phyloP scores from a whole-genome alignment of 2,113 vertebrate species.

The Buteo buteo region DNA sequence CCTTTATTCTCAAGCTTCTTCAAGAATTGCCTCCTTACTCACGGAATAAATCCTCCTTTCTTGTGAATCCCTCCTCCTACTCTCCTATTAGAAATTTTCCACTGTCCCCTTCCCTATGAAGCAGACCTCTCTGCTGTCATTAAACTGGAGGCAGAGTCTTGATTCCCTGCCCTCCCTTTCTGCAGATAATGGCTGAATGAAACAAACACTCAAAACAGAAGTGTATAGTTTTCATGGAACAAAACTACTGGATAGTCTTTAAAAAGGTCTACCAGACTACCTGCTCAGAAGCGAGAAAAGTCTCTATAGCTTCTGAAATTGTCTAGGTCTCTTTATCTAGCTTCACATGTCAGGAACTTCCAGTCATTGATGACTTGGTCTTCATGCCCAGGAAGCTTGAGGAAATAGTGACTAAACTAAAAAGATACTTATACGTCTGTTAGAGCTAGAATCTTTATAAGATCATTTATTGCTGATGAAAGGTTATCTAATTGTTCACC shows the following conservation, averaged over 20 bases:
- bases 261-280: not conserved
- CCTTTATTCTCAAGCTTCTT: not conserved
- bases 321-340: not conserved
- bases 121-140: not conserved
- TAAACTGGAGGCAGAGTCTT: not conserved
- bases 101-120: accelerated
- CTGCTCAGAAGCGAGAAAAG: not conserved
- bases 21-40: not conserved
- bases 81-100: not conserved
- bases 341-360: not conserved
- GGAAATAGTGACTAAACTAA: not conserved
- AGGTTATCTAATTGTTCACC: not conserved
- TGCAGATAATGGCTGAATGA: not conserved
- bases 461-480: not conserved
- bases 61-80: not conserved
- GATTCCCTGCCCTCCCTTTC: not conserved
- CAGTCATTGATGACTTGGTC: not conserved
- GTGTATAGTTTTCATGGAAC: not conserved
- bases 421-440: not conserved
- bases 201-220: not conserved
- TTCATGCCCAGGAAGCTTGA: not conserved
- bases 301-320: not conserved
- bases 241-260: not conserved
- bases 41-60: not conserved
- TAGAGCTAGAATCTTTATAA: not conserved